Conservation (phyloP, 2,113 vertebrate genomes). For the Cololabis saira region DNA sequence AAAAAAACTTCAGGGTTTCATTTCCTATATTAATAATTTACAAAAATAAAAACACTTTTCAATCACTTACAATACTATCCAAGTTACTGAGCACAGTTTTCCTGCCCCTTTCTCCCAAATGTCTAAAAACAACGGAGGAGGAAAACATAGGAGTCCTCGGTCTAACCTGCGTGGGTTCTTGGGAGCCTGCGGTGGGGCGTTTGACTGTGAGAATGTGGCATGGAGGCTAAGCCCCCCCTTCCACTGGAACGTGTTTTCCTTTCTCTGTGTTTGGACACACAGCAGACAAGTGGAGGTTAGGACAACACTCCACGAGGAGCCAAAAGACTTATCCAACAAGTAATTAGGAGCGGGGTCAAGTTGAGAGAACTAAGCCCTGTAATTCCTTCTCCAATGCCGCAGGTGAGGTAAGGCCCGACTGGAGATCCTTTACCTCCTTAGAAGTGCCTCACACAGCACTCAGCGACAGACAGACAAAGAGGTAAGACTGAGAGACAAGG, state of each 20-base stretch:
- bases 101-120: neutral
- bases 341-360: slow-evolving; percentile 82
- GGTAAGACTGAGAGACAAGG: slow-evolving; percentile 9
- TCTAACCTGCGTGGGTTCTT: slow-evolving; percentile 44
- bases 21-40: slow-evolving; percentile 2
- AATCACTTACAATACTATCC: no score
- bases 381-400: slow-evolving; percentile 73
- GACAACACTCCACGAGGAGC: slow-evolving; percentile 78
- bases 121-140: slow-evolving; percentile 5
- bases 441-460: slow-evolving; percentile 1
- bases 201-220: slow-evolving; percentile 68
- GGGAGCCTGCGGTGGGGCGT: slow-evolving; percentile 51
- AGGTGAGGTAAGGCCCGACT: slow-evolving; percentile 64
- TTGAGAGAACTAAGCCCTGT: slow-evolving; percentile 80
- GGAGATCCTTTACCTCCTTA: slow-evolving; percentile 46
- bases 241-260: slow-evolving; percentile 75
- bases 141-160: neutral
- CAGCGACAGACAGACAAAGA: neutral
- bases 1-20: neutral
- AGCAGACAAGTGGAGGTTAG: slow-evolving; percentile 82
- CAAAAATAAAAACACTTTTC: neutral
- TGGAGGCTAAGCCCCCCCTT: slow-evolving; percentile 67
- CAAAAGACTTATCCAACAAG: slow-evolving; percentile 81
- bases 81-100: neutral
- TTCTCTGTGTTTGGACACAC: slow-evolving; percentile 79